Base-by-base conservation (phyloP, 2,113 vertebrate species). In the Antennarius striatus region DNA sequence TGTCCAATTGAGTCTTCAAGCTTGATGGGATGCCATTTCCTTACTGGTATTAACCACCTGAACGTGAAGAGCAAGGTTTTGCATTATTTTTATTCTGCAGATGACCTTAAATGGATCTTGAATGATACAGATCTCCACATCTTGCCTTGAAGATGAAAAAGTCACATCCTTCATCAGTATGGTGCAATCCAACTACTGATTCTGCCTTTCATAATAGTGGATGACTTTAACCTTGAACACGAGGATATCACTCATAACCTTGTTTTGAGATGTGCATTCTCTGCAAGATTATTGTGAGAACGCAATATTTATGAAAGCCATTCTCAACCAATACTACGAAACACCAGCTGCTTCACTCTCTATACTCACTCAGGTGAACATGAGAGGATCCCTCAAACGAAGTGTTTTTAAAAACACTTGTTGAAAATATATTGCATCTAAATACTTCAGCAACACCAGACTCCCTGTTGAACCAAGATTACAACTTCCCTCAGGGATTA, bases 131-230 rank as follows among this genome's bases (percentile, higher is more conserved):
- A 67, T 48, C 5, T 11, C 6, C 1, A 6, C 43, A 12, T 56
- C 22, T 66, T 16, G 29, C 17, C 32, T 69, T 42, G 51, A 79
- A 69, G 65, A 56, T 36, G 22, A 48, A 66, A 56, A 47, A 3
- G 32, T 14, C 14, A 17, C 6, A 7, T 55, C 17, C 9, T 40
- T 57, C 11, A 56, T 32, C 30, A 50, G 28, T 50, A 40, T 8
- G 9, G 8, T 12, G 17, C 4, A 15, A 12, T 15, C 12, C 10
- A 14, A 10, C 28, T 36, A 39, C 10, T 22, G 49, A 16, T 28
- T 12, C 15, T 10, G 4, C 43, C 30, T 50, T 22, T 29, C 3
- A 29, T 22, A n/a, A 39, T 46, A n/a, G 22, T 48, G 1, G 29
- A 36, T 4, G 10, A 39, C 17, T 48, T 30, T 2, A 15, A 22